Base-by-base conservation (phyloP, 2,888 invertebrate genomes). In the Chaitophorus viminalis region DNA sequence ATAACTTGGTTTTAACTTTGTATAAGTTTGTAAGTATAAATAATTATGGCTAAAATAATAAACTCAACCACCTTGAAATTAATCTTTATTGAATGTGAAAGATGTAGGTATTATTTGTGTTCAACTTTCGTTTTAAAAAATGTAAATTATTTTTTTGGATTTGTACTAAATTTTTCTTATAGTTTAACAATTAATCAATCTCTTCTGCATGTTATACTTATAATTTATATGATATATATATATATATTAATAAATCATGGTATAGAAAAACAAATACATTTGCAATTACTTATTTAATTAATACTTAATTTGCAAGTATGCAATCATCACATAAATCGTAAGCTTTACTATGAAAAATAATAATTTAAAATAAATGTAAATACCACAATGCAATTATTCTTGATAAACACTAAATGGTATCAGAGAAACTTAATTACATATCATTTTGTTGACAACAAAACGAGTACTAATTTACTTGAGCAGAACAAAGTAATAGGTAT, bases 11-110 rank as follows among this genome's bases (percentile, higher is more conserved):
- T 65, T n/a, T 65, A 29, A 68, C 25, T 68, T 11, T 8, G 33
- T 33, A 72, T 29, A 11, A n/a, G 29, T 68, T 82, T 31, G 33
- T 72, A 33, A 82, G 11, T 36, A 74, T 82, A 36, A 74, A 52
- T 72, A 54, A 82, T 33, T 54, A 29, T 18, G 46, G 46, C 14
- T 54, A 54, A 25, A 1, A 29, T 70, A 46, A 29, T 75, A 77
- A 77, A 85, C 70, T 70, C 31, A 52, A 70, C 46, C 77, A 36
- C 77, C 84, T 85, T 85, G 84, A 68, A 77, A 68, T 52, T 33
- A 52, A 68, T 68, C n/a, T 11, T 65, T 82, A 31, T 82, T 52
- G 46, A 33, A 60, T 25, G 21, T 60, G 60, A 60, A 60, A 60
- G 21, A 60, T 60, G 25, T 21, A 25, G 2, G 46, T 39, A 83